Evolutionary conservation across 2,888 invertebrate genomes (phyloP).

Genomic region (Morpho helenor): DNA sequence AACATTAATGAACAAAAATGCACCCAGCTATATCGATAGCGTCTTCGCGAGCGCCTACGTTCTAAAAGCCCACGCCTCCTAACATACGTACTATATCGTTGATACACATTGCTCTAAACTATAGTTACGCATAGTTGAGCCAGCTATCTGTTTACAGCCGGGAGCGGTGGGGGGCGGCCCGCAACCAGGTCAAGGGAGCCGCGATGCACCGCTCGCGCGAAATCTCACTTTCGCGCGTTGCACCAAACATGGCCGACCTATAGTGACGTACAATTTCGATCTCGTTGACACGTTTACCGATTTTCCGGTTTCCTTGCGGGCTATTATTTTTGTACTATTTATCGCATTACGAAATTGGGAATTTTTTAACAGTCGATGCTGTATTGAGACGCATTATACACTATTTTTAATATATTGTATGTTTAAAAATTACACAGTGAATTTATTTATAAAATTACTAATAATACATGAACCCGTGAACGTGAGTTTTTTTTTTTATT

Average conservation of each 20-base stretch:
- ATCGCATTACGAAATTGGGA: background rate
- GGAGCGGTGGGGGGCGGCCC: constrained; percentile 44
- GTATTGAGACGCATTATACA: too few relatives aligned
- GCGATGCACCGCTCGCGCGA: constrained; percentile 76
- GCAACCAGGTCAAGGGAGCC: constrained; percentile 75
- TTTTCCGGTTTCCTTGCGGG: constrained; percentile 35
- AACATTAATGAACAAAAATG: too few relatives aligned
- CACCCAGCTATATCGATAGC: too few relatives aligned
- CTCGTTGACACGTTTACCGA: constrained; percentile 56
- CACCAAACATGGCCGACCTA: constrained; percentile 64
- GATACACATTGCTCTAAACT: constrained; percentile 5
- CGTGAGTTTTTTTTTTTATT: too few relatives aligned
- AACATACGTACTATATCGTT: background rate
- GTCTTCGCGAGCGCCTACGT: background rate
- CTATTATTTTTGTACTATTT: background rate
- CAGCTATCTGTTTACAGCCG: constrained; percentile 56
- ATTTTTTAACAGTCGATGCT: too few relatives aligned
- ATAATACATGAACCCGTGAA: too few relatives aligned
- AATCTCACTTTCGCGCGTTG: constrained; percentile 79
- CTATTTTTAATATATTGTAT: too few relatives aligned
- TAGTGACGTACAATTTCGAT: constrained; percentile 60
- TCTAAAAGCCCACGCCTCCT: background rate
- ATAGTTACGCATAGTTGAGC: constrained; percentile 27
- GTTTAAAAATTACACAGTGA: too few relatives aligned
- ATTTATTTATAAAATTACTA: too few relatives aligned